Percentiles rank a stretch among this genome's conserved stretches.
phyloP scores from a whole-genome alignment of 2,797 vertebrate genomes.

The Sphenodon punctatus region DNA sequence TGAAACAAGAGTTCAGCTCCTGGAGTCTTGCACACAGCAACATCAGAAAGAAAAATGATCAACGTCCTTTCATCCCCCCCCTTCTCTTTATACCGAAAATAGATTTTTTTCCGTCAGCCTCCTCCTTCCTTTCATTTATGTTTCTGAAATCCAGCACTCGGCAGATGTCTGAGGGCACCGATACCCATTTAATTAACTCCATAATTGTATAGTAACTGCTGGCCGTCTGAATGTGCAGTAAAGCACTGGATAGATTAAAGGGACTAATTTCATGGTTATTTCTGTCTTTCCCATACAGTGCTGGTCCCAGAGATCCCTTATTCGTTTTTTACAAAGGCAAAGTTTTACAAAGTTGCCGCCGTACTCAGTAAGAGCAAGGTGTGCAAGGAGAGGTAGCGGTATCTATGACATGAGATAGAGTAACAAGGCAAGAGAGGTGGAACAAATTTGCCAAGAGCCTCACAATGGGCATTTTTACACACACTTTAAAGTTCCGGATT shows the following conservation, averaged over 20 bases:
- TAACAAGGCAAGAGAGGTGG: no score
- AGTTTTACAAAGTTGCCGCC: no score
- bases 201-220: neutral
- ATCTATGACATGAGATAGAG: no score
- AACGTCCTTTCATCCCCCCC: neutral
- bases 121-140: neutral
- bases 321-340: neutral
- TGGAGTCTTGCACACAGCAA: neutral
- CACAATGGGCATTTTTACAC: no score
- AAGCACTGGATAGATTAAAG: slow-evolving; percentile 11
- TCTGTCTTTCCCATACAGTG: neutral
- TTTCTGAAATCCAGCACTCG: neutral
- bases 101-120: no score
- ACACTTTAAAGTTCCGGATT: no score
- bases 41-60: neutral
- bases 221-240: slow-evolving; percentile 3
- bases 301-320: neutral
- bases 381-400: no score
- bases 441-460: no score
- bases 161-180: slow-evolving; percentile 30
- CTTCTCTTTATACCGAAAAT: no score
- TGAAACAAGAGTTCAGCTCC: slow-evolving; percentile 9
- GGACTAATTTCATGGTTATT: slow-evolving; percentile 19
- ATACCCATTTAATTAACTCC: slow-evolving; percentile 38
- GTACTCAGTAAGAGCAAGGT: neutral